phyloP scores from a whole-genome alignment of 1,140 invertebrate genomes.

The Aphelenchoides fujianensis region DNA sequence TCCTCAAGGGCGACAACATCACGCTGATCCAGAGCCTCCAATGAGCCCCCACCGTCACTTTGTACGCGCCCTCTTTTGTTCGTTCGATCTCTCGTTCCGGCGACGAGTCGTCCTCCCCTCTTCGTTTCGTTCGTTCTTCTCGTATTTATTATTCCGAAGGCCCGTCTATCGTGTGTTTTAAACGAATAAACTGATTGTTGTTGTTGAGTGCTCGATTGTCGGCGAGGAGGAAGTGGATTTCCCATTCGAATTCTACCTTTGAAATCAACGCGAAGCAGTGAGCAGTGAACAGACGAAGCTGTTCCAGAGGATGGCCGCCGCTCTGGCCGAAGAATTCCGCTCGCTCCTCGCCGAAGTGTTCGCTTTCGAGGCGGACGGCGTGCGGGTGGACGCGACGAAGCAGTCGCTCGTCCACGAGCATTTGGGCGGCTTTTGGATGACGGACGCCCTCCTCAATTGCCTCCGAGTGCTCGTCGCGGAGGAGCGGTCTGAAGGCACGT shows the following conservation, averaged over 20 bases:
- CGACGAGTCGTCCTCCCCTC: not conserved
- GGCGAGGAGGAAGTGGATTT: too few relatives aligned
- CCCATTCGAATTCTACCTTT: too few relatives aligned
- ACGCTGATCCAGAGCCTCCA: constrained; percentile 80
- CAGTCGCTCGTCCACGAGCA: not conserved
- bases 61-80: too few relatives aligned
- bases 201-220: too few relatives aligned
- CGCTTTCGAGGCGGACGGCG: not conserved
- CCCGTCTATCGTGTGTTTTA: too few relatives aligned
- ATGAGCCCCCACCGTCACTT: not conserved
- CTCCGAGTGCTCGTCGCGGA: too few relatives aligned
- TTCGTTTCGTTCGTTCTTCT: not conserved
- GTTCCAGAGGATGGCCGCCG: not conserved
- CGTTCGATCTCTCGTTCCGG: not conserved
- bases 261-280: too few relatives aligned
- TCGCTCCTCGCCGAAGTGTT: not conserved
- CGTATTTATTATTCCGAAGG: too few relatives aligned
- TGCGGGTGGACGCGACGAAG: not conserved
- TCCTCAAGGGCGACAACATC: constrained; percentile 86
- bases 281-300: too few relatives aligned
- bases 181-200: not conserved
- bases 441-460: not conserved
- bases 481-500: too few relatives aligned
- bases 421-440: not conserved
- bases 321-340: not conserved